These are phyloP conservation scores for Bibio marci DNA, from an alignment of 2,888 invertebrate species.

Conservation along the genomic window DNA sequence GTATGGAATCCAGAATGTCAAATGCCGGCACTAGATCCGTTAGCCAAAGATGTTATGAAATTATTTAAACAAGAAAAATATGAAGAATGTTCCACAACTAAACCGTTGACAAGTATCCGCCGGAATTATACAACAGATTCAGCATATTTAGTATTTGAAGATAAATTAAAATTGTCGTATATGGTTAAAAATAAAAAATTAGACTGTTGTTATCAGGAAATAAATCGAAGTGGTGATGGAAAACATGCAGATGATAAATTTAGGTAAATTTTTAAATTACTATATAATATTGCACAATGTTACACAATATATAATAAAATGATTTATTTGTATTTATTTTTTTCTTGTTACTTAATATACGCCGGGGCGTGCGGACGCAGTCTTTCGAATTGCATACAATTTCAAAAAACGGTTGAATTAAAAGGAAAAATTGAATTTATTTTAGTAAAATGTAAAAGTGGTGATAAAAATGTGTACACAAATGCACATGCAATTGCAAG, in stretches of 20 bases:
- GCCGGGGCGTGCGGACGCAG: too few species aligned
- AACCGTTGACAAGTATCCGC: conserved; percentile 20
- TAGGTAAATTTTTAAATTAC: conserved; percentile 2
- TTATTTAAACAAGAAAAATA: conserved; percentile 35
- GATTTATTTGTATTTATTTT: conserved; percentile 8
- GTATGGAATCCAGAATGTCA: conserved; percentile 41
- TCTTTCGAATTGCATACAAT: conserved; percentile 31
- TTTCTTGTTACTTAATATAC: too few species aligned
- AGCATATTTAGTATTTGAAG: conserved; percentile 20
- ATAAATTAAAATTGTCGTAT: conserved; percentile 15
- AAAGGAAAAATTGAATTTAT: conserved; percentile 29
- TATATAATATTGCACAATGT: background rate
- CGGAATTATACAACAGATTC: conserved; percentile 16
- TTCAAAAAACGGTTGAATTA: conserved; percentile 24
- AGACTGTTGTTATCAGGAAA: conserved; percentile 21
- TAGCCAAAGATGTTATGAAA: conserved; percentile 34
- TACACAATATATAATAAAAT: background rate
- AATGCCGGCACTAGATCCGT: conserved; percentile 42
- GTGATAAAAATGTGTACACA: conserved; percentile 20
- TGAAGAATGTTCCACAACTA: conserved; percentile 30
- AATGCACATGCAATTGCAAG: conserved; percentile 37
- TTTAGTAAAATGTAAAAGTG: conserved; percentile 32
- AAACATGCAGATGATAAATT: conserved; percentile 13
- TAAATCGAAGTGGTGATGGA: conserved; percentile 18
- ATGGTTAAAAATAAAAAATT: conserved; percentile 13